Evolutionary conservation across 2,888 invertebrate species (phyloP).

Genomic region (Platynereis dumerilii): DNA sequence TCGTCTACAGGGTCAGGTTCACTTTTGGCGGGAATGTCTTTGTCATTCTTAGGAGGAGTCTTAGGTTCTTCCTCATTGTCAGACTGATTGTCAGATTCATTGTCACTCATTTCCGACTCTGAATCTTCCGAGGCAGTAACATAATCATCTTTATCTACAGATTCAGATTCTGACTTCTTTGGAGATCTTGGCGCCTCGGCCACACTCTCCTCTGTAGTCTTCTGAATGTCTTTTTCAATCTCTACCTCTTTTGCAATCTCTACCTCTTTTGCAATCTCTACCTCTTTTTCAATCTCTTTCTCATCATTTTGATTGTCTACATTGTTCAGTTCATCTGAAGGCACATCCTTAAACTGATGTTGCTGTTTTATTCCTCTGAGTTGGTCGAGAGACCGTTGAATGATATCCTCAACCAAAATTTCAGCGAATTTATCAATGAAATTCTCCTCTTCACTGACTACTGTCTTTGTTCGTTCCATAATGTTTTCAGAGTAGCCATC

Average conservation of each 20-base stretch:
- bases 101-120: not conserved
- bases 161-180: conserved; percentile 7
- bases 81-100: conserved; percentile 9
- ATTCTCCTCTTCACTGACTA: too few species aligned
- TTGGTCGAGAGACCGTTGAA: too few species aligned
- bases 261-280: not conserved
- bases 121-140: not conserved
- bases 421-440: too few species aligned
- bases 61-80: not conserved
- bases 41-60: not conserved
- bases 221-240: conserved; percentile 20
- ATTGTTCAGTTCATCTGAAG: conserved; percentile 4
- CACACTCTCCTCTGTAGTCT: conserved; percentile 25
- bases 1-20: not conserved
- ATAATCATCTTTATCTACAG: conserved; percentile 3
- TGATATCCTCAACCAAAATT: too few species aligned
- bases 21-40: not conserved
- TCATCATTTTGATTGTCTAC: not conserved
- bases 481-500: not conserved
- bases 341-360: not conserved
- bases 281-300: not conserved
- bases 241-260: conserved; percentile 1
- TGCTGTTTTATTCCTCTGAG: not conserved
- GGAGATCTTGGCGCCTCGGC: not conserved
- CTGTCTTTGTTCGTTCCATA: not conserved